phyloP scores from a whole-genome alignment of 2,113 vertebrate species.

The Dicerorhinus sumatrensis region DNA sequence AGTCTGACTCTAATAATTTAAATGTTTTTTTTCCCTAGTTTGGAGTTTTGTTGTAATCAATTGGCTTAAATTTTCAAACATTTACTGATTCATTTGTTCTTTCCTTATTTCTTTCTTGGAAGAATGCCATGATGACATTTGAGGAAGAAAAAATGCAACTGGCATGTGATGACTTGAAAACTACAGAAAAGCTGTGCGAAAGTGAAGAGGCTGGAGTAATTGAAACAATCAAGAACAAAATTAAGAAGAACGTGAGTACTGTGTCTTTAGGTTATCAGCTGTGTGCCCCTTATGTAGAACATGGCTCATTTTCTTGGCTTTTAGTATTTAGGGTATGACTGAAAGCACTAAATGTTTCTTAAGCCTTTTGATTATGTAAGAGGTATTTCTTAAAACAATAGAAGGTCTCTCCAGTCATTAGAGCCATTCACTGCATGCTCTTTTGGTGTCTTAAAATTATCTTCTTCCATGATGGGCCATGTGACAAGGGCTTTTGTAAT shows the following conservation, averaged over 20 bases:
- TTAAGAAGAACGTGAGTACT: slow-evolving; percentile 96
- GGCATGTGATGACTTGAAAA: slow-evolving; percentile 97
- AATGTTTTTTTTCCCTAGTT: not conserved
- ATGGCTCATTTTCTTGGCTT: not conserved
- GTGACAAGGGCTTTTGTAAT: not conserved
- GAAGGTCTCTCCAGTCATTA: not conserved
- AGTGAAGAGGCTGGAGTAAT: slow-evolving; percentile 97
- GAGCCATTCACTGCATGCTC: not conserved
- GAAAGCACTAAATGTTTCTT: not conserved
- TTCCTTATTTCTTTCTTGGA: slow-evolving; percentile 67
- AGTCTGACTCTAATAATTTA: not conserved
- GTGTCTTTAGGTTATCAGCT: not conserved
- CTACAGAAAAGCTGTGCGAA: slow-evolving; percentile 97
- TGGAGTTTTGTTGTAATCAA: slow-evolving; percentile 26
- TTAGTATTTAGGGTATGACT: not conserved
- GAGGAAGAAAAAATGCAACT: slow-evolving; percentile 99
- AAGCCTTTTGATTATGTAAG: not conserved
- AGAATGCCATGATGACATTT: slow-evolving; percentile 99
- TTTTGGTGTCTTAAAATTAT: not conserved
- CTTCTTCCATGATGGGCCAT: not conserved
- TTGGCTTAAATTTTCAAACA: not conserved
- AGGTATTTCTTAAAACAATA: not conserved
- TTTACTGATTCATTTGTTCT: slow-evolving; percentile 15
- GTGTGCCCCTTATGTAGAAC: not conserved
- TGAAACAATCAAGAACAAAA: slow-evolving; percentile 98